Conservation (phyloP, 2,888 invertebrate genomes). For the Rotaria macrura region DNA sequence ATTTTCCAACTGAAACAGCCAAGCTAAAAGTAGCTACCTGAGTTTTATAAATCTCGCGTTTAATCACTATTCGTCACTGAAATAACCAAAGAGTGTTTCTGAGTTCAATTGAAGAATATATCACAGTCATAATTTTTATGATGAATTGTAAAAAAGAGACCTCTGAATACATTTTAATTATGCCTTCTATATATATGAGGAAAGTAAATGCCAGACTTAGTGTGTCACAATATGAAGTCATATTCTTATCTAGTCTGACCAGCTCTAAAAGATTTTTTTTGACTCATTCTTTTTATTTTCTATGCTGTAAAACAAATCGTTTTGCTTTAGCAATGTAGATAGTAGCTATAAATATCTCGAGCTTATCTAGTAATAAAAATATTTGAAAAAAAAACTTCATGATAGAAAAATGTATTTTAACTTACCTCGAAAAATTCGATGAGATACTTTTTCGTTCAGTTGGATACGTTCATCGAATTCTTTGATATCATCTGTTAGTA, state of each 20-base stretch:
- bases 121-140: slow-evolving; percentile 89
- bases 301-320: neutral
- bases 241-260: slow-evolving; percentile 93
- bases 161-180: slow-evolving; percentile 47
- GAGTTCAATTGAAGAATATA: slow-evolving; percentile 79
- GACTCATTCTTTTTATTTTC: too few relatives aligned
- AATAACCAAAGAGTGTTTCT: slow-evolving; percentile 53
- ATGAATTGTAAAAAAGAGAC: slow-evolving; percentile 86
- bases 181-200: neutral
- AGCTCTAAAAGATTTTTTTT: slow-evolving; percentile 53
- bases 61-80: slow-evolving; percentile 96
- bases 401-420: neutral
- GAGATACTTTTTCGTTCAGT: slow-evolving; percentile 11
- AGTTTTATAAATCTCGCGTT: slow-evolving; percentile 88
- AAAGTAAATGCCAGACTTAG: slow-evolving; percentile 47
- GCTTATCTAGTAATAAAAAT: slow-evolving; percentile 61
- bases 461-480: slow-evolving; percentile 67
- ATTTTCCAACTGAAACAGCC: slow-evolving; percentile 96
- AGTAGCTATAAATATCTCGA: slow-evolving; percentile 83
- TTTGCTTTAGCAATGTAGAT: slow-evolving; percentile 83
- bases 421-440: neutral
- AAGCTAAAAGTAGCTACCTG: slow-evolving; percentile 94
- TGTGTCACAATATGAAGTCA: slow-evolving; percentile 76
- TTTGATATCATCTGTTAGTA: slow-evolving; percentile 68
- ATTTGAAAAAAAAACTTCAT: neutral